Evolutionary conservation across 2,888 invertebrate genomes (phyloP), one percentile per base, ranked within the genome.

Genomic region (Leucozona laternaria): DNA sequence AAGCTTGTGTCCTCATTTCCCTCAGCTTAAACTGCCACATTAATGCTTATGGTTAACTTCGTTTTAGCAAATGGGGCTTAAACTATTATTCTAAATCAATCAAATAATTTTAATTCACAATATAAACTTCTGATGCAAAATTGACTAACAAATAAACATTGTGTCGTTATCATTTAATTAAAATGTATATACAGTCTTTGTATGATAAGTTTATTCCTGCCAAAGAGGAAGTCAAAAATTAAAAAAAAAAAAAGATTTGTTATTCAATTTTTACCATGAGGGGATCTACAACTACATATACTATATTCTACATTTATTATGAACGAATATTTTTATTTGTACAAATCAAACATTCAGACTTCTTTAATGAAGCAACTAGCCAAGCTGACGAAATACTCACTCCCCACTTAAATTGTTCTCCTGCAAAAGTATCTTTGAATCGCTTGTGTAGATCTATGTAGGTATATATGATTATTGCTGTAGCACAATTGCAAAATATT

Each of bases 401-500:
- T 73, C 60, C 62, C 50, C n/a, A 10, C 17, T 43, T n/a, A 40
- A 62, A 6, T 40, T 45, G 25, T 25, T 10, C 2, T 6, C 20
- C 13, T 45, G 60, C 40, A 3, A 45, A 37, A 72, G 45, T 34
- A 31, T 64, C 28, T 64, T 20, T 72, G 45, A 20, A 53, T 53
- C 8, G 2, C 7, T 43, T 31, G 17, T 43, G n/a, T n/a, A n/a
- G n/a, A 15, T 20, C 5, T 37, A 0, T 28, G 15, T n/a, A 11
- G 15, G 15, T n/a, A 13, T 57, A 8, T 71, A 20, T 48, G 48
- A 31, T 31, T 34, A 37, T 25, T 37, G 11, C 22, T 20, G 48
- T 25, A 25, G 4, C 11, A 25, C 17, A 50, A 76, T 79, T 84
- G 75, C 84, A 17, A 84, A 84, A 79, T 75, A 79, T 84, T 71